A percentile compares a stretch with the other conserved stretches of the same genome.
Conservation (phyloP, 1,140 invertebrate species). For the Ladona fulva region DNA sequence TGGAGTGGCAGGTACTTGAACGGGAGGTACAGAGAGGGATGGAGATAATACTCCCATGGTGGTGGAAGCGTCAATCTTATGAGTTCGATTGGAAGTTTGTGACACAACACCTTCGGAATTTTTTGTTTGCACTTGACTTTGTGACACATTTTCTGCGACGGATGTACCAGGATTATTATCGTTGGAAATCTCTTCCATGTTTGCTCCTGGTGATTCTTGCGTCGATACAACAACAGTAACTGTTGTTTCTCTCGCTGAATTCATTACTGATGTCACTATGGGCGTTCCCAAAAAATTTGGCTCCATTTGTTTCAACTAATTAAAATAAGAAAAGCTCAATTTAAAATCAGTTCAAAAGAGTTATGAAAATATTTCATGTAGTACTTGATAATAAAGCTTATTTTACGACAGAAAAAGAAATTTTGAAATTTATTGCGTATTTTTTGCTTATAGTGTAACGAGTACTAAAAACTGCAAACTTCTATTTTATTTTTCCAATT, state of each 20-base stretch:
- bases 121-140: neutral
- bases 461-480: too few relatives aligned
- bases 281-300: neutral
- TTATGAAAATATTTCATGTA: too few relatives aligned
- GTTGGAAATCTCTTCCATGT: neutral
- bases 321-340: neutral
- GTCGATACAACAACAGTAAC: neutral
- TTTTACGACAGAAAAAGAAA: too few relatives aligned
- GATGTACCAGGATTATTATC: neutral
- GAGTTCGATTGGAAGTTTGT: neutral
- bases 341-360: neutral
- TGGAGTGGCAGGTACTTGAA: neutral
- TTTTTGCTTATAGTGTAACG: too few relatives aligned
- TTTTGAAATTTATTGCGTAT: too few relatives aligned
- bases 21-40: neutral
- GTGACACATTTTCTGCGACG: neutral
- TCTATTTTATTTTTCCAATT: neutral
- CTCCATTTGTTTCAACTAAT: neutral
- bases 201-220: neutral
- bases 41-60: neutral
- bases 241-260: neutral
- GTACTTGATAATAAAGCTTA: too few relatives aligned
- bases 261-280: neutral
- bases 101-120: neutral
- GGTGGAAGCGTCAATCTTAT: neutral